Evolutionary conservation across 1,140 invertebrate genomes (phyloP), one percentile per base, ranked within the genome.

Genomic region (Episyrphus balteatus): DNA sequence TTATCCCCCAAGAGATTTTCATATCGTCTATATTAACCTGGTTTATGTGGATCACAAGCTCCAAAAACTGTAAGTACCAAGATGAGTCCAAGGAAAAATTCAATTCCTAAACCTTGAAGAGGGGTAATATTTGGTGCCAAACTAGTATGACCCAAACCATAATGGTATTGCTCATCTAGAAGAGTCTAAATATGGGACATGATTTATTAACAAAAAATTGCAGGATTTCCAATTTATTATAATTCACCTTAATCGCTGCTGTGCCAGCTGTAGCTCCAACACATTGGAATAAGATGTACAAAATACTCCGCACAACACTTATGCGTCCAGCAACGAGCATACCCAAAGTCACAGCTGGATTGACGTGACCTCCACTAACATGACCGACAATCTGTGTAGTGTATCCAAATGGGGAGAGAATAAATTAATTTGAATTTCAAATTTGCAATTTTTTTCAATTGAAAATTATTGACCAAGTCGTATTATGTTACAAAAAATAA

Each of bases 1-100:
- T 37, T 37, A 37, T 37, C 10, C 3, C 10, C 10, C 10, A n/a
- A n/a, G 6, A n/a, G 3, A 15, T 6, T 7, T 15, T 17, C 21
- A 18, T 13, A 26, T 8, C n/a, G 10, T 43, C 5, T 43, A 10
- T 30, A 43, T 37, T 11, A 37, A 55, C 53, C 53, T 2, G 70
- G 72, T 50, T 82, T 74, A 52, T 82, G 76, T 32, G 72, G 71
- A 60, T 92, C 88, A 51, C 81, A 84, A 40, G 88, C 90, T 18
- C 88, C 90, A 64, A 87, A 92, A 7, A 95, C 86, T 1, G 88
- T 84, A 21, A 95, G 73, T 2, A 95, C 82, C 41, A 96, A 75
- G 5, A 94, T 75, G 58, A 96, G 84, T 13, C 89, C 91, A 34
- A 94, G 79, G 70, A 95, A 82, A 65, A 92, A 84, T 69, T 96